Base-by-base conservation (phyloP, 2,888 invertebrate species). In the Eilema depressum region DNA sequence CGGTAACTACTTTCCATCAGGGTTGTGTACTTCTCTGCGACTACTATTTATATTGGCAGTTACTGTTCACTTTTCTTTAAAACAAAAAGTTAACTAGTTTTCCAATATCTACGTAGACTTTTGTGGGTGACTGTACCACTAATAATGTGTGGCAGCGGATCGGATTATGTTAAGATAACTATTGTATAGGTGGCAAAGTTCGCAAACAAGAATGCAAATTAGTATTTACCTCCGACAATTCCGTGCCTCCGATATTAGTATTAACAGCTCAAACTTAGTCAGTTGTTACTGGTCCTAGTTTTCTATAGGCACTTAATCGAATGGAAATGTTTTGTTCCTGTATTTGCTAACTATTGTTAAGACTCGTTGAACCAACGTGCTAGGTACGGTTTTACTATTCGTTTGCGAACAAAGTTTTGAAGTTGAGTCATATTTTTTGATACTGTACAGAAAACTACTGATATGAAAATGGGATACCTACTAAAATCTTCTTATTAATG, bases 241-340 rank as follows among this genome's bases (percentile, higher is more conserved):
- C n/a, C n/a, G n/a, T n/a, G n/a, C n/a, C 64, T 66, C 33, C 47
- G 23, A 69, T 71, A 65, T 63, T 68, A 61, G 61, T 66, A 75
- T 70, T 75, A 57, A 61, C 41, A 65, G 23, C 63, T 61, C 68
- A 41, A 80, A 80, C 75, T 80, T 80, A 60, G 61, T 67, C 41
- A 74, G 71, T 68, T 68, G 71, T 71, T 70, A 62, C 53, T 68
- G 61, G 66, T 67, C 66, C 72, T 70, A 62, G 63, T 63, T 65
- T 70, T 37, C 69, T 25, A 66, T 64, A 63, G 70, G 74, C 68
- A 61, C 75, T 81, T 75, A 81, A 82, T 83, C 82, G 81, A 86
- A 86, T 88, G 85, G 83, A 83, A 85, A 79, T 86, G 81, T 80
- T 82, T 83, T 77, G 86, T 85, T 84, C 73, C 74, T 80, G 77